phyloP scores from a whole-genome alignment of 2,113 vertebrate species.

The Sylvia atricapilla region DNA sequence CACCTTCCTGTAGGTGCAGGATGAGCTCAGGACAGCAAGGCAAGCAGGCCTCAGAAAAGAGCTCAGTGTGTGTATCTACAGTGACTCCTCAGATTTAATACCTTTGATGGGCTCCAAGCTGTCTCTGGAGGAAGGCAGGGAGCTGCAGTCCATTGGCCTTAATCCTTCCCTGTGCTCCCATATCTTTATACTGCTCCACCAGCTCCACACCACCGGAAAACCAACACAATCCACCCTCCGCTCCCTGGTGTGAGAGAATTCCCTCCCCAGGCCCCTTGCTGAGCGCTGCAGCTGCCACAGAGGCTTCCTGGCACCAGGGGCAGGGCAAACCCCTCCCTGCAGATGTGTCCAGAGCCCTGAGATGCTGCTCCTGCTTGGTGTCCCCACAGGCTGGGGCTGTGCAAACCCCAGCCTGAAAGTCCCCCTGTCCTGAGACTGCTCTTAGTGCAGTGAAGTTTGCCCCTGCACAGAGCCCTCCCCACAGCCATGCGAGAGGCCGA shows the following conservation, averaged over 20 bases:
- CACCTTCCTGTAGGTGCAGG: background rate
- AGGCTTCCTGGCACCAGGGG: background rate
- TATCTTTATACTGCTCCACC: background rate
- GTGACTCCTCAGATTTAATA: background rate
- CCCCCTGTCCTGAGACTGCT: background rate
- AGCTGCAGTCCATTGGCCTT: slow-evolving; percentile 47
- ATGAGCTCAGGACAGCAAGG: background rate
- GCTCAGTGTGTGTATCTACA: background rate
- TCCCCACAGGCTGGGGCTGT: background rate
- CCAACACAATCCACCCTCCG: background rate
- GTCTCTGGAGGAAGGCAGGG: background rate
- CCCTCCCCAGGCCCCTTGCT: background rate
- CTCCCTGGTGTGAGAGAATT: background rate
- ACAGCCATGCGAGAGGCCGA: background rate
- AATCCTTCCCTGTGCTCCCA: slow-evolving; percentile 30
- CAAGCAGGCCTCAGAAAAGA: background rate
- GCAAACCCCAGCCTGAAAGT: background rate
- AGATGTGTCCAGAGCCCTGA: background rate
- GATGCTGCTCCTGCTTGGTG: background rate
- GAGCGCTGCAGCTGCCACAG: slow-evolving; percentile 15
- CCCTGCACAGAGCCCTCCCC: background rate
- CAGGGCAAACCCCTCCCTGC: background rate
- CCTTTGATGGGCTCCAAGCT: background rate
- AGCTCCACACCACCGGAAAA: background rate
- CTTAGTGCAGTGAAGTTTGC: background rate